Evolutionary conservation across 2,888 invertebrate genomes (phyloP).

Genomic region (Baccha elongata): DNA sequence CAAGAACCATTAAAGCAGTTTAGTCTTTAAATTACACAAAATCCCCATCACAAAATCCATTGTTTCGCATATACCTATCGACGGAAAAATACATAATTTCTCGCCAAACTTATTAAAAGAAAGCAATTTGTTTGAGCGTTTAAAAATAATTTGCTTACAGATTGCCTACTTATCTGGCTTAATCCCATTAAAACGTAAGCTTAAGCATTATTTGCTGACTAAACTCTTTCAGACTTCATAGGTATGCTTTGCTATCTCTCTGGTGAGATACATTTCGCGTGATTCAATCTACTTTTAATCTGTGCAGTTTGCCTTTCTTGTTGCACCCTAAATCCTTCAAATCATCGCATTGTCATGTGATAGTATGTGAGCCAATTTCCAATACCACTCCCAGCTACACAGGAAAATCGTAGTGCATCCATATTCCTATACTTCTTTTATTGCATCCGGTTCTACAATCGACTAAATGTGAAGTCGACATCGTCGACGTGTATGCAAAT

Average conservation of each 20-base stretch:
- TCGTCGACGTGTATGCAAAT: constrained; percentile 63
- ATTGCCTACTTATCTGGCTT: constrained; percentile 58
- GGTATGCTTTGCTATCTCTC: not conserved
- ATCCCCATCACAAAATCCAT: constrained; percentile 6
- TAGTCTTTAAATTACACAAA: constrained; percentile 8
- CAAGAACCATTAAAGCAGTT: constrained; percentile 13
- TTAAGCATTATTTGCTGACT: constrained; percentile 3
- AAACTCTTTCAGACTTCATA: constrained; percentile 36
- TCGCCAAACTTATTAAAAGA: constrained; percentile 34
- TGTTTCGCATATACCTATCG: constrained; percentile 28
- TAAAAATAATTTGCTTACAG: constrained; percentile 65
- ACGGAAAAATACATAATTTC: constrained; percentile 23
- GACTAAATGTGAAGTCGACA: constrained; percentile 1
- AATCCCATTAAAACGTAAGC: constrained; percentile 18
- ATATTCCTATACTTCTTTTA: constrained; percentile 37
- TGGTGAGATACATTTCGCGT: constrained; percentile 48
- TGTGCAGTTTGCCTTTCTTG: constrained; percentile 30
- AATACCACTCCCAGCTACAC: constrained; percentile 29
- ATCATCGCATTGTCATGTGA: constrained; percentile 10
- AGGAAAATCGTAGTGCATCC: constrained; percentile 51
- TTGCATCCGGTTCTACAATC: constrained; percentile 27
- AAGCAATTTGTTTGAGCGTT: constrained; percentile 48
- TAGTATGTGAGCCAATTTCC: constrained; percentile 42
- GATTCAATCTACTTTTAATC: constrained; percentile 67
- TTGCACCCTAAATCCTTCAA: constrained; percentile 57